These are phyloP conservation scores for Hormiphora californensis DNA, from an alignment of 37 sponge, comb jelly and placozoan genomes.

Conservation along the genomic window DNA sequence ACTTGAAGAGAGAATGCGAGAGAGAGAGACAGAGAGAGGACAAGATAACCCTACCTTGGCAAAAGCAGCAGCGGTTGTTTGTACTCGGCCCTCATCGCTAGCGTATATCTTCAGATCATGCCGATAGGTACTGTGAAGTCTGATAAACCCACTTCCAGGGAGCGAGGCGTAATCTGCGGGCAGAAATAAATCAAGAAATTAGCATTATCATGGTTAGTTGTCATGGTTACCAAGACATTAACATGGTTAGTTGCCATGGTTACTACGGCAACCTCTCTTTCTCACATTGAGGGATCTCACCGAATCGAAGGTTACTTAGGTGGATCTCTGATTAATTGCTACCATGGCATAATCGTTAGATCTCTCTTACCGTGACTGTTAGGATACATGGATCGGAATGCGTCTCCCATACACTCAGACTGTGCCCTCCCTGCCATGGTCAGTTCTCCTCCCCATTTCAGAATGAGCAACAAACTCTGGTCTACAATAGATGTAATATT, in stretches of 20 bases:
- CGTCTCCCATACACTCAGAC: slow-evolving; percentile 78
- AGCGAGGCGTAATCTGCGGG: slow-evolving; percentile 40
- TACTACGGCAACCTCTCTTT: too few relatives aligned
- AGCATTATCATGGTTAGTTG: background rate
- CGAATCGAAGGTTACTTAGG: too few relatives aligned
- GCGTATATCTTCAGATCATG: slow-evolving; percentile 97
- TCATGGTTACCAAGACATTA: too few relatives aligned
- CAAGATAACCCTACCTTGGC: too few relatives aligned
- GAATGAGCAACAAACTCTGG: slow-evolving; percentile 68
- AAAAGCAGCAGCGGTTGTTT: slow-evolving; percentile 93
- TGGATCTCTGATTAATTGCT: too few relatives aligned
- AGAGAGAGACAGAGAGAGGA: too few relatives aligned
- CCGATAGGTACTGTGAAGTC: slow-evolving; percentile 92
- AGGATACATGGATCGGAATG: slow-evolving; percentile 84
- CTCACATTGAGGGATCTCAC: too few relatives aligned
- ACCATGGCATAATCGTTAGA: too few relatives aligned
- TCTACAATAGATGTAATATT: background rate
- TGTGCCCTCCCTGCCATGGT: slow-evolving; percentile 72
- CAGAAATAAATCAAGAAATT: background rate
- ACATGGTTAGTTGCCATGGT: too few relatives aligned
- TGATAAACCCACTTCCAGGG: slow-evolving; percentile 68
- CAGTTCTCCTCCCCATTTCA: slow-evolving; percentile 95
- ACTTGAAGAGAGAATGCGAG: too few relatives aligned
- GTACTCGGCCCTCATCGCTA: slow-evolving; percentile 91
- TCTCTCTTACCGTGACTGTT: slow-evolving; percentile 76